Conservation (phyloP, 2,888 invertebrate species). For the Agriopis aurantiaria region DNA sequence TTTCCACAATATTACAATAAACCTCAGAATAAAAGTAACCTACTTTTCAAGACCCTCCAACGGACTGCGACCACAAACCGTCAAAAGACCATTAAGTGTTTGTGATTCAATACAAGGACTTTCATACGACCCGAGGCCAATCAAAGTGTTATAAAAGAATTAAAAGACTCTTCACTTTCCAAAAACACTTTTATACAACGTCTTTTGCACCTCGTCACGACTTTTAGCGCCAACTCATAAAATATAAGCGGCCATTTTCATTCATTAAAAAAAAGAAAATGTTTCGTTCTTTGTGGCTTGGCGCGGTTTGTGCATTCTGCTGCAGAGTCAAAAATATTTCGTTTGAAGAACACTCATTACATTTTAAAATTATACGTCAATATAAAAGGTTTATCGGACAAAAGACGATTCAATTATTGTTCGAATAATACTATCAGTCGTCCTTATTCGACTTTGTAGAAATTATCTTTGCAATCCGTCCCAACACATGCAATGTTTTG, state of each 20-base stretch:
- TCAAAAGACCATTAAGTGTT: conserved; percentile 21
- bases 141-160: conserved; percentile 51
- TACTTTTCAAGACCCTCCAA: conserved; percentile 1
- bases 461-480: conserved; percentile 33
- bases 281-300: conserved; percentile 40
- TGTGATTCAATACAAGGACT: conserved; percentile 23
- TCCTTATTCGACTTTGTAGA: conserved; percentile 41
- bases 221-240: conserved; percentile 45
- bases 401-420: conserved; percentile 65
- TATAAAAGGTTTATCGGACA: conserved; percentile 59
- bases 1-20: too few relatives aligned
- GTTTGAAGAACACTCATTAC: conserved; percentile 37
- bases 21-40: neutral
- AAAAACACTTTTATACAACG: conserved; percentile 50
- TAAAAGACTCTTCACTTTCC: conserved; percentile 57
- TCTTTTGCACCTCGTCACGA: conserved; percentile 60
- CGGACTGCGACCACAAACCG: conserved; percentile 17
- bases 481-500: conserved; percentile 41
- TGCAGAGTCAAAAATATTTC: conserved; percentile 31
- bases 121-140: conserved; percentile 38
- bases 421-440: conserved; percentile 30
- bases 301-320: conserved; percentile 36
- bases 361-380: conserved; percentile 45
- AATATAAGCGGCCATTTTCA: conserved; percentile 48
- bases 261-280: conserved; percentile 51